Conservation (phyloP, 2,888 invertebrate genomes). For the Schrankia costaestrigalis region DNA sequence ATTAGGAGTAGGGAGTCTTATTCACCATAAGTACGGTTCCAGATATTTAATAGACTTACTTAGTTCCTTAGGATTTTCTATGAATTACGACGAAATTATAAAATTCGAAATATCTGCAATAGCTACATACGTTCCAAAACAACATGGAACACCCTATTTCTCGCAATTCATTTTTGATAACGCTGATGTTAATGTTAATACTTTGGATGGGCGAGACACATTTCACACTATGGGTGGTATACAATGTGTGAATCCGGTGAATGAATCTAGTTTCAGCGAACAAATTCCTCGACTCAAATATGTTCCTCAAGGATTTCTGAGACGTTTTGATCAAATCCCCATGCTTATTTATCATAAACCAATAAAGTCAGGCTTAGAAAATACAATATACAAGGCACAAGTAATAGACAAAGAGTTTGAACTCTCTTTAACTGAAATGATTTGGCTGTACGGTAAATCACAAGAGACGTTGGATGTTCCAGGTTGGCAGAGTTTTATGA, state of each 20-base stretch:
- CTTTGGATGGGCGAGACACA: constrained; percentile 18
- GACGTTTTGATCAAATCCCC: constrained; percentile 7
- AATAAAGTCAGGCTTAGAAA: constrained; percentile 12
- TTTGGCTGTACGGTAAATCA: constrained; percentile 18
- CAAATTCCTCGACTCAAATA: constrained; percentile 2
- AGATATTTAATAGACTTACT: constrained; percentile 13
- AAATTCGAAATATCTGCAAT: constrained; percentile 12
- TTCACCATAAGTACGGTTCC: constrained; percentile 10
- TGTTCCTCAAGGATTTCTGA: constrained; percentile 9
- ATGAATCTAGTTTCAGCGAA: constrained; percentile 3
- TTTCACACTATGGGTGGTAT: constrained; percentile 23
- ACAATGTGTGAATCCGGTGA: constrained; percentile 12
- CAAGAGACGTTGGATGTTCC: constrained; percentile 9
- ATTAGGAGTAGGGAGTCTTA: constrained; percentile 13
- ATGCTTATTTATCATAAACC: constrained; percentile 12
- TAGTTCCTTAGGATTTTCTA: constrained; percentile 13
- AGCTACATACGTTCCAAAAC: constrained; percentile 10
- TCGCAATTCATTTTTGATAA: constrained; percentile 21
- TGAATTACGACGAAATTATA: constrained; percentile 12
- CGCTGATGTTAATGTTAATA: constrained; percentile 17
- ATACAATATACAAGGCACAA: constrained; percentile 4
- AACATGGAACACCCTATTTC: neutral
- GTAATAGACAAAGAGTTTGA: constrained; percentile 2
- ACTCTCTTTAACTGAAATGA: neutral
- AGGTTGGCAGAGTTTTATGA: constrained; percentile 42